Conservation (phyloP, 2,113 vertebrate genomes). For the Hemichromis elongatus region DNA sequence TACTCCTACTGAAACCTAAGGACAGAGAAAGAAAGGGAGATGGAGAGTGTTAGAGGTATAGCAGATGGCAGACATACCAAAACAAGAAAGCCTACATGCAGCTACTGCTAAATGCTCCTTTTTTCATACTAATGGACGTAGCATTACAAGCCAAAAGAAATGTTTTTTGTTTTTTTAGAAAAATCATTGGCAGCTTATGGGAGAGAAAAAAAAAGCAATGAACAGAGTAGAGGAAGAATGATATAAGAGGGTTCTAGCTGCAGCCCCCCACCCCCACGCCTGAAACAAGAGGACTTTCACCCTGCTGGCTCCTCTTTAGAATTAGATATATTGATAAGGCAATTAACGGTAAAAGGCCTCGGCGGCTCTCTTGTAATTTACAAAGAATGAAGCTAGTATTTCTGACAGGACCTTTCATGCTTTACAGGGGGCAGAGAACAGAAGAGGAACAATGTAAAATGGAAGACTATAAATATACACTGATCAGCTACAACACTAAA, state of each 20-base stretch:
- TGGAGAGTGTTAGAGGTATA: slow-evolving; percentile 41
- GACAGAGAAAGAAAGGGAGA: slow-evolving; percentile 23
- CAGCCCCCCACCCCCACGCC: background rate
- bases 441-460: slow-evolving; percentile 13
- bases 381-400: slow-evolving; percentile 47
- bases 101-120: slow-evolving; percentile 20
- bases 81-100: slow-evolving; percentile 48
- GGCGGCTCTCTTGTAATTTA: slow-evolving; percentile 36
- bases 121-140: slow-evolving; percentile 19
- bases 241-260: slow-evolving; percentile 6
- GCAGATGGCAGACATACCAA: slow-evolving; percentile 48
- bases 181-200: slow-evolving; percentile 51
- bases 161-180: background rate
- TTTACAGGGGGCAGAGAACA: slow-evolving; percentile 10
- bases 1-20: slow-evolving; percentile 91
- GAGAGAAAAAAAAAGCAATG: slow-evolving; percentile 45
- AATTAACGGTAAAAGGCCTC: slow-evolving; percentile 58
- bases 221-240: slow-evolving; percentile 38
- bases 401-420: slow-evolving; percentile 35
- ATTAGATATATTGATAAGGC: slow-evolving; percentile 62
- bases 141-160: slow-evolving; percentile 29
- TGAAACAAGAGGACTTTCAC: slow-evolving; percentile 56
- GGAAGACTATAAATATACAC: slow-evolving; percentile 61
- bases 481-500: slow-evolving; percentile 45
- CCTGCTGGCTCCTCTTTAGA: slow-evolving; percentile 49